phyloP scores from a whole-genome alignment of 1,140 invertebrate genomes.

The Trichonephila clavipes region DNA sequence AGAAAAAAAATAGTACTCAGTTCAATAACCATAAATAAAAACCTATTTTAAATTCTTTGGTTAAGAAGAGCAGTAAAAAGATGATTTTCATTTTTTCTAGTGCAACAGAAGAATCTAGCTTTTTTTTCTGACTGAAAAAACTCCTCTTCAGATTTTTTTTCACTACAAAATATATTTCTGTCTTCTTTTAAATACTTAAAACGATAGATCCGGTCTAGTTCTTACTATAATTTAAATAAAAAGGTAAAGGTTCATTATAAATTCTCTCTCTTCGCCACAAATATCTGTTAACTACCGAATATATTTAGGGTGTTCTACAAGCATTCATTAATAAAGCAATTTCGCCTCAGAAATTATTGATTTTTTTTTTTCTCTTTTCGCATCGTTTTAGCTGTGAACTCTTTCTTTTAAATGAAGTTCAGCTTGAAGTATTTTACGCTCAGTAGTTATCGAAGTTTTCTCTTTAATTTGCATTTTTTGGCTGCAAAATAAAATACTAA shows the following conservation, averaged over 20 bases:
- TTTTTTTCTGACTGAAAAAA: not conserved
- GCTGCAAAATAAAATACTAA: not conserved
- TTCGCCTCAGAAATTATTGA: not conserved
- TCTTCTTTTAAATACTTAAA: slow-evolving; percentile 4
- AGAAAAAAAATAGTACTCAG: too few species aligned
- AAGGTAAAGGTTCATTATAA: slow-evolving; percentile 13
- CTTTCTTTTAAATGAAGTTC: not conserved
- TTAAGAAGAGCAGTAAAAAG: not conserved
- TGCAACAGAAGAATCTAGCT: not conserved
- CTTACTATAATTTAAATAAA: slow-evolving; percentile 23
- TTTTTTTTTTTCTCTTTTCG: not conserved
- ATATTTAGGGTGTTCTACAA: slow-evolving; percentile 1
- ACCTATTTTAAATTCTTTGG: not conserved
- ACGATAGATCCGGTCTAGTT: not conserved
- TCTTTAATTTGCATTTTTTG: slow-evolving; percentile 28
- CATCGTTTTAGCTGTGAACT: not conserved
- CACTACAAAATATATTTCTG: not conserved
- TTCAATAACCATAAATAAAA: not conserved
- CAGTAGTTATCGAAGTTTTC: slow-evolving; percentile 8
- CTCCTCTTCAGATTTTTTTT: not conserved
- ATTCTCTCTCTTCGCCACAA: slow-evolving; percentile 30
- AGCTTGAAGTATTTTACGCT: not conserved
- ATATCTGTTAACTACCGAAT: slow-evolving; percentile 14
- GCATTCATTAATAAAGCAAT: slow-evolving; percentile 21
- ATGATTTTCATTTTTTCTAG: too few species aligned